Evolutionary conservation across 2,888 invertebrate genomes (phyloP), one percentile per base, ranked within the genome.

Genomic region (Polydrusus tereticollis): DNA sequence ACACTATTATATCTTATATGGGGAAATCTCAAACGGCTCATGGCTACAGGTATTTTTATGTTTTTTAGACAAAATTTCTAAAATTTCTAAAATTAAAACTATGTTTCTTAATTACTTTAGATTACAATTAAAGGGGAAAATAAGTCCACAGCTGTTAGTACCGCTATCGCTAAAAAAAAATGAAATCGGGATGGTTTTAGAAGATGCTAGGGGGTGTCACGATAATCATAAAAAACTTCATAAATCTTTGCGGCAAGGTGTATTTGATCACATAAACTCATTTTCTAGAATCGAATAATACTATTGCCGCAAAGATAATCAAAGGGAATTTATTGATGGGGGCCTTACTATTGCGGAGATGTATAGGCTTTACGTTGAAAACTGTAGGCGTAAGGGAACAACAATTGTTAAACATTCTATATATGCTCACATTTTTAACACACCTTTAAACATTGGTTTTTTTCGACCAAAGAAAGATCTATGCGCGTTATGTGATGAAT

Each of bases 251-350:
- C n/a, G 8, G 8, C 21, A 23, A 26, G 50, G 18, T 26, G 50
- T 63, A 52, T 10, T 47, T 16, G 64, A 47, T 50, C 64, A 64
- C 20, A 64, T 64, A 10, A 50, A 64, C 26, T 36, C 50, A 21
- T 50, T 64, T 20, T 16, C 50, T 23, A n/a, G 64, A 29, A 52
- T 64, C 23, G 64, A 50, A 14, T 50, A 10, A 3, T 52, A 64
- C 45, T 64, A 52, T 23, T 14, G 23, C 16, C 64, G 64, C 18
- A 64, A 26, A 16, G 36, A 64, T 20, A 64, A 20, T 23, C 33
- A 45, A 33, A 58, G 38, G 23, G 60, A 41, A 41, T 64, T 29
- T 18, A 64, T 50, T 50, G 50, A 50, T 41, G 50, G 50, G 8
- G 64, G 64, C 12, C 52, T 64, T 18, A 50, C 64, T 12, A 64